Percentiles rank a stretch among this genome's conserved stretches.
Conservation (phyloP, 2,797 vertebrate genomes). For the Geotria australis region DNA sequence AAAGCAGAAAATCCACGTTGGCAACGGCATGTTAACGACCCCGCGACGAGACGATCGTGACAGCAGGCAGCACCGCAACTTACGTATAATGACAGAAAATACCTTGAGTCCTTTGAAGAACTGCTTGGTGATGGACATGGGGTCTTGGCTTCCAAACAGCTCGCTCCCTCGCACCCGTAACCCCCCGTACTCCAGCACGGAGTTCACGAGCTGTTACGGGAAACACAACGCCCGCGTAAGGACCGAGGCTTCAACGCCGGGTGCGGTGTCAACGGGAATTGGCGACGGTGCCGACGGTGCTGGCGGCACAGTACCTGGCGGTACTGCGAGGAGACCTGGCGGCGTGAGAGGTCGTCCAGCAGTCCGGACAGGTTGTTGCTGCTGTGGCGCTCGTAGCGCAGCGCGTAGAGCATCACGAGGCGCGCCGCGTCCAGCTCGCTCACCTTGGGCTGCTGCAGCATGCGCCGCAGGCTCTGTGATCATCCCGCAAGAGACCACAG, state of each 20-base stretch:
- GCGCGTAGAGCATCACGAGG: slow-evolving; percentile 63
- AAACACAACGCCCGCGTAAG: background rate
- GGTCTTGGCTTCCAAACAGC: slow-evolving; percentile 57
- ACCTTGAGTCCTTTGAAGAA: slow-evolving; percentile 95
- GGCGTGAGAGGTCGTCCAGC: slow-evolving; percentile 13
- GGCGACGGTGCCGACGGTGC: too few relatives aligned
- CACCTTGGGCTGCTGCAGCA: slow-evolving; percentile 45
- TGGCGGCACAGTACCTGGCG: too few relatives aligned
- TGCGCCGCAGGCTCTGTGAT: slow-evolving; percentile 34
- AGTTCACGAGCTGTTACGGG: slow-evolving; percentile 37
- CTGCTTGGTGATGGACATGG: slow-evolving; percentile 80
- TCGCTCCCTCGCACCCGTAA: slow-evolving; percentile 63
- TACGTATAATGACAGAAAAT: background rate
- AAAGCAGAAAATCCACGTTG: background rate
- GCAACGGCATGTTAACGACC: too few relatives aligned
- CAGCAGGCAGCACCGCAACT: too few relatives aligned
- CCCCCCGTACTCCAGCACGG: slow-evolving; percentile 58
- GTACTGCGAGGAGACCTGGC: too few relatives aligned
- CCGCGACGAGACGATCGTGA: too few relatives aligned
- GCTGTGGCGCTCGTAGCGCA: slow-evolving; percentile 62
- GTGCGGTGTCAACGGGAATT: too few relatives aligned
- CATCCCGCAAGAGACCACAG: too few relatives aligned
- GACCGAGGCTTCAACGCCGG: too few relatives aligned
- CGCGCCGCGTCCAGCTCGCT: slow-evolving; percentile 39
- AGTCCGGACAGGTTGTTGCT: slow-evolving; percentile 34